These are phyloP conservation scores for Ictidomys tridecemlineatus DNA, from an alignment of 2,113 vertebrate species.

Conservation along the genomic window DNA sequence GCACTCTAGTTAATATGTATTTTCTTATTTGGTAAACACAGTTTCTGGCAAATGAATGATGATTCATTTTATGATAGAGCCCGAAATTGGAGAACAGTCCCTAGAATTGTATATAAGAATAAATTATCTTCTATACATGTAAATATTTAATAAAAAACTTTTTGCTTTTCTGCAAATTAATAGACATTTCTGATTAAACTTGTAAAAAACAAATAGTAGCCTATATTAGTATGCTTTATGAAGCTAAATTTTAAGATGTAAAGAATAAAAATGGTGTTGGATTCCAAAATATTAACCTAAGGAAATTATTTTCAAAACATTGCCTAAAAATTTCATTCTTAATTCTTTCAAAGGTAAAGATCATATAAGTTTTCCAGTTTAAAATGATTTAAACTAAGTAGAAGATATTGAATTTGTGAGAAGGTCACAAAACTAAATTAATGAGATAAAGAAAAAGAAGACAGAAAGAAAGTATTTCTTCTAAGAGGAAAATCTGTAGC, in stretches of 20 bases:
- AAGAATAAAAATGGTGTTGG: not conserved
- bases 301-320: not conserved
- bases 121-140: not conserved
- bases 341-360: not conserved
- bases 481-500: no score
- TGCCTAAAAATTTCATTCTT: not conserved
- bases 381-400: not conserved
- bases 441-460: not conserved
- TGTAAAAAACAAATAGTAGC: not conserved
- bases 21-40: not conserved
- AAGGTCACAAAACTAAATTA: not conserved
- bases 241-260: not conserved
- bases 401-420: not conserved
- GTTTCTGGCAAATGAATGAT: not conserved
- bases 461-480: no score
- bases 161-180: not conserved
- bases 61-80: not conserved
- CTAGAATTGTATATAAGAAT: not conserved
- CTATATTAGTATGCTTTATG: not conserved
- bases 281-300: not conserved
- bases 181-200: not conserved
- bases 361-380: not conserved
- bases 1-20: not conserved
- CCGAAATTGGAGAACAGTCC: not conserved
- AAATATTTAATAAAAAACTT: conserved; percentile 36